A percentile compares a stretch with the other conserved stretches of the same genome.
Evolutionary conservation across 2,113 vertebrate species (phyloP).

Genomic region (Archilochus colubris): DNA sequence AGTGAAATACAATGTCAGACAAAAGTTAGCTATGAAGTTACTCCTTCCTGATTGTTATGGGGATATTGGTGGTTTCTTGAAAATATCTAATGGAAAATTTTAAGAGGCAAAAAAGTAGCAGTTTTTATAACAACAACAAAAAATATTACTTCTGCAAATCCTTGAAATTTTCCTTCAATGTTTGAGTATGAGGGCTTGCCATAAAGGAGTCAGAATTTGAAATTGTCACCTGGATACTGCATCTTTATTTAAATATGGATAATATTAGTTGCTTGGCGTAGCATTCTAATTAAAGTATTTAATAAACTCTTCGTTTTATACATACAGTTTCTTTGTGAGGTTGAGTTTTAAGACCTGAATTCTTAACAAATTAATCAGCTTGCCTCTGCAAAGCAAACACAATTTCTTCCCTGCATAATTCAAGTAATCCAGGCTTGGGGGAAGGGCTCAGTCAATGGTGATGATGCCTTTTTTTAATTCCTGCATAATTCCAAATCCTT

Average conservation of each 20-base stretch:
- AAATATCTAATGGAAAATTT: neutral
- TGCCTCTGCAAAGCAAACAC: slow-evolving; percentile 31
- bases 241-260: slow-evolving; percentile 12
- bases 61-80: neutral
- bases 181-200: neutral
- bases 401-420: slow-evolving; percentile 26
- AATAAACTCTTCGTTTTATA: slow-evolving; percentile 20
- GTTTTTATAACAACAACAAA: neutral
- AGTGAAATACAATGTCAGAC: neutral
- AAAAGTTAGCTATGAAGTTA: neutral
- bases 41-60: neutral
- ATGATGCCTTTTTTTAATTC: neutral
- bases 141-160: neutral
- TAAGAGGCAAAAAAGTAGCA: neutral
- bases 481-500: neutral
- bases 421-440: neutral
- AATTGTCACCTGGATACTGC: neutral
- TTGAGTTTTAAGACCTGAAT: slow-evolving; percentile 30
- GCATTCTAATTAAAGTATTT: slow-evolving; percentile 14
- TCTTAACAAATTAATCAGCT: slow-evolving; percentile 57
- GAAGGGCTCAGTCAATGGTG: neutral
- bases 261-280: neutral
- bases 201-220: neutral
- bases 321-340: neutral
- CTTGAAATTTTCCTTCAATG: neutral